Conservation (phyloP, 30 jellyfish, hydroid and myxozoan species). For the Aurelia aurita complex sp. Pacific region DNA sequence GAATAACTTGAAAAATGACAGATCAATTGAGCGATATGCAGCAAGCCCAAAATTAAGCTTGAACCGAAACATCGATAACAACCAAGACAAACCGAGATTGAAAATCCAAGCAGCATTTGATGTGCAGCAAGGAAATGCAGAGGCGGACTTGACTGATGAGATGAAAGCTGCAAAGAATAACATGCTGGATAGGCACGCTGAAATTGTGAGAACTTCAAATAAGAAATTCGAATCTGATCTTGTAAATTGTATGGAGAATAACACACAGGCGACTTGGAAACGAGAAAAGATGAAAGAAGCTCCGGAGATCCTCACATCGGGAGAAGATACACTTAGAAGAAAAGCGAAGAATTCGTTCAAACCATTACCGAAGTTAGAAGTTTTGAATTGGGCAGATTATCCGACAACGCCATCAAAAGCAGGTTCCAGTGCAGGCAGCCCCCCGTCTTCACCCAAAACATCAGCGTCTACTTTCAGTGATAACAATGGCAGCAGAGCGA, state of each 20-base stretch:
- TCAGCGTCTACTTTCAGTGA: constrained; percentile 91
- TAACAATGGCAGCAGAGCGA: constrained; percentile 91
- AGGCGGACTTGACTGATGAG: constrained; percentile 47
- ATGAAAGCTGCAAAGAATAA: constrained; percentile 35
- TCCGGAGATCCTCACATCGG: constrained; percentile 68
- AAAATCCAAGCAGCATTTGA: constrained; percentile 85
- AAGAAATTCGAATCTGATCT: constrained; percentile 83
- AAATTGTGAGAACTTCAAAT: constrained; percentile 95
- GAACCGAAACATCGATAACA: constrained; percentile 36
- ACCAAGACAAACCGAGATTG: constrained; percentile 69
- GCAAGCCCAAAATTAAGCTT: constrained; percentile 55
- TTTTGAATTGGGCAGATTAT: constrained; percentile 97
- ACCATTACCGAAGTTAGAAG: constrained; percentile 95
- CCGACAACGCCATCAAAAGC: constrained; percentile 87
- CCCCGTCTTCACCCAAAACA: constrained; percentile 96
- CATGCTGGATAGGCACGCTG: constrained; percentile 87
- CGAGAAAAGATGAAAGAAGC: constrained; percentile 86
- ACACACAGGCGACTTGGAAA: constrained; percentile 95
- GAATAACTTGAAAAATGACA: constrained; percentile 54
- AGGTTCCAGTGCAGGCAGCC: constrained; percentile 86
- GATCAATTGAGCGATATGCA: constrained; percentile 43
- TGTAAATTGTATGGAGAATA: constrained; percentile 82
- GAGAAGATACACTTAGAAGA: constrained; percentile 93
- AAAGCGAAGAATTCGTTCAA: constrained; percentile 87
- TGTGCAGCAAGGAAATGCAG: constrained; percentile 47